Base-by-base conservation (phyloP, 2,888 invertebrate species). In the Steinernema scapterisci region DNA sequence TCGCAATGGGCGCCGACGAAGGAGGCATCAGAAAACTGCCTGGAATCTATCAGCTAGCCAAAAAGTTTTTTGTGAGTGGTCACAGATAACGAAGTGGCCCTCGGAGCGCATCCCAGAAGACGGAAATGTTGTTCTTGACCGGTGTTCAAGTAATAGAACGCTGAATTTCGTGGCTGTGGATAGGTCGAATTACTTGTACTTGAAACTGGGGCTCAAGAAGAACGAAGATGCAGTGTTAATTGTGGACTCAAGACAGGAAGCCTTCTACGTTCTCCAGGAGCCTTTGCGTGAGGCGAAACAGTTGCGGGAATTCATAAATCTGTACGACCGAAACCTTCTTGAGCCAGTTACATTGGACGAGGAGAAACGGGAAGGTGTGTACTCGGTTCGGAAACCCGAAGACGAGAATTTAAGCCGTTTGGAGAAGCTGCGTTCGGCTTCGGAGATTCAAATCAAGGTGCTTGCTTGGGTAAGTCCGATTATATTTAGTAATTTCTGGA, bases 141-240 rank as follows among this genome's bases (percentile, higher is more conserved):
- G 63, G 16, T 63, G 63, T 16, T 63, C 63, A 7, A 27, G 16
- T 16, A 63, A 63, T n/a, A 25, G 31, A 63, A 63, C 63, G 21
- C 63, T 63, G 25, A 9, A 38, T 3, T 63, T 63, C 38, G 27
- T 63, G 16, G 63, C 63, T 16, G 31, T 63, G 63, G 63, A 63
- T 31, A 27, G 31, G n/a, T 63, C 63, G 16, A 63, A 63, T 25
- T 38, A 63, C 31, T 31, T 63, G 11, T 63, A 63, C 63, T 31
- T 1, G 6, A 63, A 63, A 31, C 63, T 63, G 16, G 63, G 63
- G 1, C 38, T 63, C 11, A 27, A 16, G 13, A 63, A 63, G 31
- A n/a, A 13, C 13, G 63, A 63, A 31, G 31, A 63, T n/a, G 63
- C 63, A 11, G 31, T 63, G 1, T 16, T 63, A 6, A 63, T 63